phyloP scores from a whole-genome alignment of 37 sponge, comb jelly and placozoan genomes.

The Chondrilla cf. caribensis region DNA sequence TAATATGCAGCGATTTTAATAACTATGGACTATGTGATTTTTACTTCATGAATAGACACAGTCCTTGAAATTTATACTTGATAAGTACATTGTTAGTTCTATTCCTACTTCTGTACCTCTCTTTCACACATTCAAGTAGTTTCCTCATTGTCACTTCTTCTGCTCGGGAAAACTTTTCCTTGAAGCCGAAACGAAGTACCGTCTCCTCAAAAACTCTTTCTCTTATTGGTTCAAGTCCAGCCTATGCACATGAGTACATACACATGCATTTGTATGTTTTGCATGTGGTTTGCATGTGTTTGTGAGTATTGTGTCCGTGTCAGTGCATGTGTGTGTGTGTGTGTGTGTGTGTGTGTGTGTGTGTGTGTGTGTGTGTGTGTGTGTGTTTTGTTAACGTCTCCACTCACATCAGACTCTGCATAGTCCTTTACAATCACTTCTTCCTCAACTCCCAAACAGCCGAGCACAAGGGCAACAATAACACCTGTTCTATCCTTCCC shows the following conservation, averaged over 20 bases:
- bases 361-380: no score
- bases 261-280: no score
- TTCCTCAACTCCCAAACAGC: conserved; percentile 68
- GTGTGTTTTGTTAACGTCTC: no score
- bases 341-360: no score
- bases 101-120: no score
- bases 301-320: no score
- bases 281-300: no score
- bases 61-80: no score
- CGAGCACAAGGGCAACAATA: conserved; percentile 60
- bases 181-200: conserved; percentile 66
- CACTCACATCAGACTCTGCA: conserved; percentile 66
- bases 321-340: no score
- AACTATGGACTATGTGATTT: no score
- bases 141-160: conserved; percentile 71
- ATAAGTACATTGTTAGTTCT: no score
- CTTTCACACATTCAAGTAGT: conserved; percentile 39
- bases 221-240: conserved; percentile 66
- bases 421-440: conserved; percentile 72
- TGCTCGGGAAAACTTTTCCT: conserved; percentile 57
- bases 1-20: no score
- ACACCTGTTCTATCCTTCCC: conserved; percentile 88
- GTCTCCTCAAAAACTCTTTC: conserved; percentile 68
- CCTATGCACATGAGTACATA: conserved; percentile 21
- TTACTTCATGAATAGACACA: neutral